Percentiles rank a stretch among this genome's conserved stretches.
Evolutionary conservation across 2,888 invertebrate species (phyloP).

Genomic region (Norana najaformis): DNA sequence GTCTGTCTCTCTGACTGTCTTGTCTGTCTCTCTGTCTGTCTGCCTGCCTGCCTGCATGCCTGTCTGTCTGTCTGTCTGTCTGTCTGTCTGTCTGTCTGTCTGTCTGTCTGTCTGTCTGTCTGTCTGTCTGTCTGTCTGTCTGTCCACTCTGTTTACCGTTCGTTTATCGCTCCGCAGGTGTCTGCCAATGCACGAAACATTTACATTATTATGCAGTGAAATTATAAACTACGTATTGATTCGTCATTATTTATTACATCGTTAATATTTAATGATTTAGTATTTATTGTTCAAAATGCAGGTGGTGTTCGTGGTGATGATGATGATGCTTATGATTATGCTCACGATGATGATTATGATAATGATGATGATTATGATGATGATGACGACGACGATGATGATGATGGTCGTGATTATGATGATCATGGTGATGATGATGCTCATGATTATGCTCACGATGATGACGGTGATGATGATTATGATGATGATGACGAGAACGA

Average conservation of each 20-base stretch:
- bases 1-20: too few relatives aligned
- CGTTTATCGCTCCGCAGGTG: neutral
- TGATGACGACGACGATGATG: neutral
- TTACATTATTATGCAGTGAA: neutral
- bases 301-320: neutral
- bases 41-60: neutral
- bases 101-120: conserved; percentile 4
- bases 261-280: neutral
- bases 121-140: neutral
- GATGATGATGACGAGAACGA: neutral
- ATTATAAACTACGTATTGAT: neutral
- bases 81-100: conserved; percentile 19
- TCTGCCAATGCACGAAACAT: too few relatives aligned
- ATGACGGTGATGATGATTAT: neutral
- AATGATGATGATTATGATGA: neutral
- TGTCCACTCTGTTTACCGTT: neutral
- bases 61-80: neutral
- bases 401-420: neutral
- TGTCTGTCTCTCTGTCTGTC: neutral
- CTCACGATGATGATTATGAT: neutral
- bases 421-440: neutral
- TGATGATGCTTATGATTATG: neutral
- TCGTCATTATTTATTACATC: neutral
- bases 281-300: neutral
- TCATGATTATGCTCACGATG: neutral